Evolutionary conservation across 2,888 invertebrate species (phyloP).

Genomic region (Platycnemis pennipes): DNA sequence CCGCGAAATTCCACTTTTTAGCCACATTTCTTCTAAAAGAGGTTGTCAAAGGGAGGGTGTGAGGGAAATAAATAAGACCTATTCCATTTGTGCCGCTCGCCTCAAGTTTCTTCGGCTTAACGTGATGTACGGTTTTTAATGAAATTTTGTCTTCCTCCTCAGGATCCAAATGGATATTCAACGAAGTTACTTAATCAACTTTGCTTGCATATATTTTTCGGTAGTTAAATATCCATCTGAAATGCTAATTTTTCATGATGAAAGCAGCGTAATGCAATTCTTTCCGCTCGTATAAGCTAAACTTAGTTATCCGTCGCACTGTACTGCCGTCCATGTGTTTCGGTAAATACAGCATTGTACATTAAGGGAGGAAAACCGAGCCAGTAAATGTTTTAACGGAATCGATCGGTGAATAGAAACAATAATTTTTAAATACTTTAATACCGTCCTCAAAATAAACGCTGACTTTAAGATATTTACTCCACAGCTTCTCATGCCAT

Average conservation of each 20-base stretch:
- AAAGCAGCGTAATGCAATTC: not conserved
- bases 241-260: not conserved
- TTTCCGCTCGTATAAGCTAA: not conserved
- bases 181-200: slow-evolving; percentile 24
- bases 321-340: not conserved
- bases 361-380: no score
- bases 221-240: slow-evolving; percentile 14
- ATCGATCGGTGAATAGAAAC: no score
- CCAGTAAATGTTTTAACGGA: no score
- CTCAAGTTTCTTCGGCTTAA: not conserved
- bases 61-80: not conserved
- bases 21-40: not conserved
- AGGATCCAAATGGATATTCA: not conserved
- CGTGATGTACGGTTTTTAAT: slow-evolving; percentile 10
- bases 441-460: no score
- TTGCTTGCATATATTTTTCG: not conserved
- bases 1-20: not conserved
- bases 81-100: slow-evolving; percentile 15
- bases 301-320: not conserved
- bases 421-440: no score
- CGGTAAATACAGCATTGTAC: no score
- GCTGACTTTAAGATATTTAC: no score
- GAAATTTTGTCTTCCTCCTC: not conserved
- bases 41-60: not conserved
- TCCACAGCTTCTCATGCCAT: no score